These are phyloP conservation scores for Xestia ashworthii DNA, from an alignment of 2,888 invertebrate species.

Conservation along the genomic window DNA sequence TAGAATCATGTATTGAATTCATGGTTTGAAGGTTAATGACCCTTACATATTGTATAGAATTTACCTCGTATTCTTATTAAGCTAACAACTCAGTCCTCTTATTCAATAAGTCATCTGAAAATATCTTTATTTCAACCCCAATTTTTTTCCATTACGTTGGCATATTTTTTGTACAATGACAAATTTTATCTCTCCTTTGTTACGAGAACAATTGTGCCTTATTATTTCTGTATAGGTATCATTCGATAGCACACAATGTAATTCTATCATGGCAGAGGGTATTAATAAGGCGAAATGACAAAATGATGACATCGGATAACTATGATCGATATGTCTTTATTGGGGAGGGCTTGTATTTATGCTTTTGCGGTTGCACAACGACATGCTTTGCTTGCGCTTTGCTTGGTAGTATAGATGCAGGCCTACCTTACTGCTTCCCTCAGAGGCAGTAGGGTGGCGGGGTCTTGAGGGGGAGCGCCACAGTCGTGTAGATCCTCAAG, in stretches of 20 bases:
- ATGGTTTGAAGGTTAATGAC: background rate
- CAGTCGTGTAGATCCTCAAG: no score
- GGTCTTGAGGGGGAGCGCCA: no score
- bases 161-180: slow-evolving; percentile 46
- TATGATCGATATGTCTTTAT: background rate
- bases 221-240: slow-evolving; percentile 70
- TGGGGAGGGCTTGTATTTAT: no score
- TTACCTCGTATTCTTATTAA: background rate
- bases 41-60: background rate
- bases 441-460: no score
- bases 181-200: slow-evolving; percentile 51
- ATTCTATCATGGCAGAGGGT: slow-evolving; percentile 65
- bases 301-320: background rate
- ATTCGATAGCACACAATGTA: slow-evolving; percentile 61
- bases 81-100: background rate
- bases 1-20: no score
- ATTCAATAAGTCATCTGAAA: background rate
- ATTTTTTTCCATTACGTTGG: slow-evolving; percentile 23
- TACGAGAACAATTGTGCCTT: slow-evolving; percentile 71
- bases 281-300: slow-evolving; percentile 65
- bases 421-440: no score
- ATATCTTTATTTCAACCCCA: background rate
- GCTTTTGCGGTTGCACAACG: no score
- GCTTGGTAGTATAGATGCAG: no score
- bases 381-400: no score